Base-by-base conservation (phyloP, 1,140 invertebrate genomes). In the Sarcophaga peregrina region DNA sequence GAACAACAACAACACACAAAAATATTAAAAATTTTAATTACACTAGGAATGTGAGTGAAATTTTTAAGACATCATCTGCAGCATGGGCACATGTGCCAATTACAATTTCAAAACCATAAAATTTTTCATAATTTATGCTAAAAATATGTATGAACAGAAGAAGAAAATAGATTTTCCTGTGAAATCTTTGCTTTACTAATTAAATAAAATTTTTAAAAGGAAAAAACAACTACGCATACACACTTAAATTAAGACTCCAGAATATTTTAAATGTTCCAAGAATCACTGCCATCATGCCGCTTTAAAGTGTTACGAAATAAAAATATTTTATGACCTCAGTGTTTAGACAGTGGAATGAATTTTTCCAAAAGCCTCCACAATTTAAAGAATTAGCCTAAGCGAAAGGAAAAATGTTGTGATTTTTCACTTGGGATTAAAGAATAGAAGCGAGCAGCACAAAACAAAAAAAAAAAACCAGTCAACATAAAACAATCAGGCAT, bases 391-490 rank as follows among this genome's bases (percentile, higher is more conserved):
- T 13, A 52, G 50, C 1, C 13, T 52, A 52, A 10, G 15, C n/a
- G 20, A 68, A 37, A 37, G 25, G 25, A 37, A 68, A 68, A 68
- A 17, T 20, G 62, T 68, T 68, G n/a, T 20, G 62, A 68, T 20
- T 78, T 52, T 78, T 25, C 75, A 52, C 75, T 8, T 52, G 75
- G 75, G 75, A 78, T 78, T 68, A 68, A 58, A 76, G 47, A 76
- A 78, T 45, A 78, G 75, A 47, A 78, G n/a, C 10, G 54, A 58
- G 13, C 54, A 58, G n/a, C 54, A n/a, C 54, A 13, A 68, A 68
- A 68, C 17, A 68, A 68, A 20, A n/a, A 68, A 20, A 25, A 37
- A n/a, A 20, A 20, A 68, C 62, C 62, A 72, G 62, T 72, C 62
- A 72, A 11, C 62, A 20, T 25, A 72, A 72, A 72, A 72, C 62